Evolutionary conservation across 1,140 invertebrate species (phyloP), one percentile per base, ranked within the genome.

Genomic region (Drosophila leontia): DNA sequence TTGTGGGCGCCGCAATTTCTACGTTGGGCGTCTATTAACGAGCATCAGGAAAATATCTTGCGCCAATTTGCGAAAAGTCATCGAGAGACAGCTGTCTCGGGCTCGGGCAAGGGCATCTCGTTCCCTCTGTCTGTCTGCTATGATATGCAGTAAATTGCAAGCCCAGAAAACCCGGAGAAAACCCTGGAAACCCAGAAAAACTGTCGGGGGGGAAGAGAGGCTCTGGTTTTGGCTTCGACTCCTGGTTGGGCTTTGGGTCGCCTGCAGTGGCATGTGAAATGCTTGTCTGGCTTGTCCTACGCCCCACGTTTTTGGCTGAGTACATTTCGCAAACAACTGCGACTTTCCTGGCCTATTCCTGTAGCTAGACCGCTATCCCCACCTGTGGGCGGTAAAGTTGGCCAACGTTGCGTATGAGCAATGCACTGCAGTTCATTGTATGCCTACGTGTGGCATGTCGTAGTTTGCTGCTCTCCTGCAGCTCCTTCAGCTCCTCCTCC

Each of bases 91-190:
- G 65, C 59, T 63, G 77, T 37, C 57, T 75, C 13, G 13, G 17
- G 0, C 44, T 39, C 13, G 13, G 13, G 0, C 44, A 34, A 4
- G 34, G 26, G 29, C 32, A 39, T 12, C 23, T 12, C 19, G 35
- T 34, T 45, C 37, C 15, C 32, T 63, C 61, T 41, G 53, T 62
- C 60, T 60, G 37, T 55, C 48, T 41, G 56, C 75, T 56, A 82
- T 87, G 83, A 87, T 84, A 80, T 88, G 78, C 80, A 67, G 80
- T 65, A 88, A 87, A 87, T 84, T 84, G 84, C 74, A 84, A 74
- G 65, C 53, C 68, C 57, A 69, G 56, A 35, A 44, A 44, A 17
- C 15, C 13, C 13, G 23, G 45, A 23, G 72, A 67, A 80, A 77
- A 67, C 67, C 68, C 61, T 62, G 63, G 37, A 50, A 58, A 72